Percentiles rank a stretch among this genome's conserved stretches.
phyloP scores from a whole-genome alignment of 2,113 vertebrate species.

The Leptobrachium leishanense region DNA sequence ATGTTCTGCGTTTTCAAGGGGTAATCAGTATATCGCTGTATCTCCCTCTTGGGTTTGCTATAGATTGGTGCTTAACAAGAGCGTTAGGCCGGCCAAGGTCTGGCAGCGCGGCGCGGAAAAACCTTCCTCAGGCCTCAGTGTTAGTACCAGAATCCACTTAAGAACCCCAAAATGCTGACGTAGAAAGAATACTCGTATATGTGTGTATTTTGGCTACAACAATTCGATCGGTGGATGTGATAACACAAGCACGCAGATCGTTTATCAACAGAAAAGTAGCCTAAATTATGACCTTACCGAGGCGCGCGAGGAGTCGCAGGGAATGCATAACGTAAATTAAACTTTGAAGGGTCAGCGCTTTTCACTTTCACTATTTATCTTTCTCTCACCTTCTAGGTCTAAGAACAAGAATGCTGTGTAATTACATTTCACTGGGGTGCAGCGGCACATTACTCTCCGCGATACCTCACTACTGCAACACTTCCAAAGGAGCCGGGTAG shows the following conservation, averaged over 20 bases:
- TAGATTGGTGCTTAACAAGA: constrained; percentile 81
- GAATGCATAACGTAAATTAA: constrained; percentile 96
- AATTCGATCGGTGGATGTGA: constrained; percentile 88
- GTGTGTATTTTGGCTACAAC: constrained; percentile 80
- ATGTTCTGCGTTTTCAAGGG: constrained; percentile 32
- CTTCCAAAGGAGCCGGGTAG: constrained; percentile 89
- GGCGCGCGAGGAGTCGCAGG: constrained; percentile 87
- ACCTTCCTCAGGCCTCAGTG: background rate
- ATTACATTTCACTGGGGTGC: constrained; percentile 96
- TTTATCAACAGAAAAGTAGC: constrained; percentile 98
- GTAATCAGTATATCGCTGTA: constrained; percentile 59
- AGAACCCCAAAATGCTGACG: constrained; percentile 78
- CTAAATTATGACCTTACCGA: constrained; percentile 98
- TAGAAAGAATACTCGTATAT: constrained; percentile 66
- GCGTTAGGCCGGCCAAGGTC: constrained; percentile 37
- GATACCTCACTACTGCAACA: constrained; percentile 84
- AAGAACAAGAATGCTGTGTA: constrained; percentile 94
- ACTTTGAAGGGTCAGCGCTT: constrained; percentile 97
- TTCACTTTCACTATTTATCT: constrained; percentile 98
- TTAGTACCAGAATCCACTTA: background rate
- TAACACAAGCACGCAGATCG: constrained; percentile 93
- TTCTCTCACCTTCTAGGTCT: constrained; percentile 90
- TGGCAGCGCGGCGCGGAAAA: background rate
- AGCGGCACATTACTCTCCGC: constrained; percentile 94
- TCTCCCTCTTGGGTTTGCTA: constrained; percentile 64